Evolutionary conservation across 2,888 invertebrate genomes (phyloP).

Genomic region (Smittia aterrima): DNA sequence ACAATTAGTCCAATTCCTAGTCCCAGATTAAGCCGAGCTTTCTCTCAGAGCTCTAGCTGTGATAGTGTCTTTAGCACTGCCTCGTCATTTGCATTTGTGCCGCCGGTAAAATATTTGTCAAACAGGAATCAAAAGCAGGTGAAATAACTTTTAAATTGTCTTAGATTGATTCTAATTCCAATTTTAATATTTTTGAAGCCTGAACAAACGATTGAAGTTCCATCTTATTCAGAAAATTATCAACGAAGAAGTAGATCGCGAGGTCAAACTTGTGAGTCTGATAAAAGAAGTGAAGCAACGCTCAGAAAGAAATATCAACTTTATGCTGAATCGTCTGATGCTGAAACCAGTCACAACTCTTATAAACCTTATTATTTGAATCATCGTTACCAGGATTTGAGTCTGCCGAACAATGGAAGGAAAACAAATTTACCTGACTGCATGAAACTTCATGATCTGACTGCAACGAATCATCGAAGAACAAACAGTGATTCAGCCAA

Average conservation of each 20-base stretch:
- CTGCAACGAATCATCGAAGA: conserved; percentile 52
- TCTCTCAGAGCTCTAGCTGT: conserved; percentile 55
- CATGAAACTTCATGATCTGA: conserved; percentile 30
- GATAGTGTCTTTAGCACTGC: conserved; percentile 69
- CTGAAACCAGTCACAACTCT: conserved; percentile 44
- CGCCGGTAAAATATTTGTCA: conserved; percentile 57
- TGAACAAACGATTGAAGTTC: conserved; percentile 54
- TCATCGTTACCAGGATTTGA: conserved; percentile 47
- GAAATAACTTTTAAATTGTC: no score
- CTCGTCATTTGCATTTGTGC: conserved; percentile 69
- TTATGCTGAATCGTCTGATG: conserved; percentile 46
- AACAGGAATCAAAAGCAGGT: conserved; percentile 47
- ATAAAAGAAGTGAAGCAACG: conserved; percentile 58
- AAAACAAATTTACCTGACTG: conserved; percentile 19
- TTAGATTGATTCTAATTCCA: no score
- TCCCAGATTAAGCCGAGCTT: conserved; percentile 43
- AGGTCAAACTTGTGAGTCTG: conserved; percentile 59
- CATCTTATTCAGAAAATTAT: conserved; percentile 65
- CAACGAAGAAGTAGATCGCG: conserved; percentile 61
- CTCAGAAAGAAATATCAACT: conserved; percentile 66
- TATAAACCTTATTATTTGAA: conserved; percentile 46
- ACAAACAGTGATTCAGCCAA: conserved; percentile 64
- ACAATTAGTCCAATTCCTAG: conserved; percentile 45
- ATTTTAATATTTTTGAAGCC: conserved; percentile 46
- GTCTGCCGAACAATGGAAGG: conserved; percentile 49